Evolutionary conservation across 2,113 vertebrate genomes (phyloP), one percentile per base, ranked within the genome.

Genomic region (Rhinichthys klamathensis): DNA sequence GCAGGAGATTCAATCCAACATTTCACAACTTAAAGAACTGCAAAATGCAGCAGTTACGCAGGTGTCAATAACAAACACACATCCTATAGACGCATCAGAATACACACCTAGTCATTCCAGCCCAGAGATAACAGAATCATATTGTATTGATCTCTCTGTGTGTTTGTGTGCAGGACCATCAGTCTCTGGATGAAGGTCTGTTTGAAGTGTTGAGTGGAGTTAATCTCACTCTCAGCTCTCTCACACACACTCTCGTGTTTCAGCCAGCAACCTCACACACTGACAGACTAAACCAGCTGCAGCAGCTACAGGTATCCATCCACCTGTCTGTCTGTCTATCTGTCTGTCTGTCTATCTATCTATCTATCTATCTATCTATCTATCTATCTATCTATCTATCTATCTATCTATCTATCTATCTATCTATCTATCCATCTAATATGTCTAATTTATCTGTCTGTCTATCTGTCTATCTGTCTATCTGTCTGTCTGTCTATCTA

Each of bases 1-100:
- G 7, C 95, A 96, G 82, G 96, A 97, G 87, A 92, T 97, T 58
- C 94, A 95, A 86, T 90, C 88, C 49, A 95, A 93, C 6, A 92
- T 94, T 35, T 88, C 88, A 58, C 94, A 91, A 27, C 93, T 98
- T 41, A 93, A 93, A 89, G 93, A 95, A 84, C 91, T 97, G 51
- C 91, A 92, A 41, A 93, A 93, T 82, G 91, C 94, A 82, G 95
- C 92, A 25, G 21, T 38, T 8, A 63, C 56, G 75, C 72, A 75
- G 69, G 61, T 35, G 12, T 38, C 54, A 30, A 12, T 51, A 35
- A 51, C 61, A 67, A 44, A 41, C 10, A 38, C 54, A 25, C n/a
- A 30, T 15, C 11, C 10, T 30, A n/a, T 49, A 9, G 12, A 74
- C 18, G 27, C 49, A 25, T 46, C 7, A 21, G 8, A 73, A 11